phyloP scores from a whole-genome alignment of 2,888 invertebrate species.

The Acleris cristana region DNA sequence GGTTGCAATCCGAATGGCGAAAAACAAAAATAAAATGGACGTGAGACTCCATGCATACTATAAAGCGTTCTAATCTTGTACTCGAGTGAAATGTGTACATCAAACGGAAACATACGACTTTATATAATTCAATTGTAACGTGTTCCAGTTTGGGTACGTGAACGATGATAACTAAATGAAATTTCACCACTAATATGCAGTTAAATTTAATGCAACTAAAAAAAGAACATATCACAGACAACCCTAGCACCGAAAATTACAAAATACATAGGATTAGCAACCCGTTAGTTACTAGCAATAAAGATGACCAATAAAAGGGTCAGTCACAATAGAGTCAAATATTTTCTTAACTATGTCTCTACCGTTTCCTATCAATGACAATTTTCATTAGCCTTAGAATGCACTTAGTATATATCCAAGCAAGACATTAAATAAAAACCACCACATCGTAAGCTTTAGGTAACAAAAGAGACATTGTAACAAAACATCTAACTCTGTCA shows the following conservation, averaged over 20 bases:
- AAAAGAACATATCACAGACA: slow-evolving; percentile 15
- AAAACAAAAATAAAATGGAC: slow-evolving; percentile 38
- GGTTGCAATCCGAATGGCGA: slow-evolving; percentile 64
- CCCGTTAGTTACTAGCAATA: slow-evolving; percentile 67
- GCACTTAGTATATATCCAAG: not conserved
- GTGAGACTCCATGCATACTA: slow-evolving; percentile 38
- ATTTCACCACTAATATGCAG: not conserved
- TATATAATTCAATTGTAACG: not conserved
- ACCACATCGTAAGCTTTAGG: slow-evolving; percentile 12
- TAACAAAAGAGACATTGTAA: not conserved
- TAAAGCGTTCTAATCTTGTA: slow-evolving; percentile 16
- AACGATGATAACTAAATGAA: not conserved
- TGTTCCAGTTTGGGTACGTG: not conserved
- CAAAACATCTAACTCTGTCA: slow-evolving; percentile 2
- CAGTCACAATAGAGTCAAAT: not conserved
- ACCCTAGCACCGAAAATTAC: not conserved
- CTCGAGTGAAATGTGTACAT: not conserved
- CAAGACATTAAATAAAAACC: slow-evolving; percentile 3
- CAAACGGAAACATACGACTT: slow-evolving; percentile 4
- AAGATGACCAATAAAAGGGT: slow-evolving; percentile 17
- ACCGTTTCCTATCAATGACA: not conserved
- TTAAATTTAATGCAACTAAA: slow-evolving; percentile 23
- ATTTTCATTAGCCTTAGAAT: not conserved
- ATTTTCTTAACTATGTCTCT: slow-evolving; percentile 1
- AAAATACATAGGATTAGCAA: slow-evolving; percentile 57